These are phyloP conservation scores for Drosophila phalerata DNA, from an alignment of 2,888 invertebrate species.

Conservation along the genomic window DNA sequence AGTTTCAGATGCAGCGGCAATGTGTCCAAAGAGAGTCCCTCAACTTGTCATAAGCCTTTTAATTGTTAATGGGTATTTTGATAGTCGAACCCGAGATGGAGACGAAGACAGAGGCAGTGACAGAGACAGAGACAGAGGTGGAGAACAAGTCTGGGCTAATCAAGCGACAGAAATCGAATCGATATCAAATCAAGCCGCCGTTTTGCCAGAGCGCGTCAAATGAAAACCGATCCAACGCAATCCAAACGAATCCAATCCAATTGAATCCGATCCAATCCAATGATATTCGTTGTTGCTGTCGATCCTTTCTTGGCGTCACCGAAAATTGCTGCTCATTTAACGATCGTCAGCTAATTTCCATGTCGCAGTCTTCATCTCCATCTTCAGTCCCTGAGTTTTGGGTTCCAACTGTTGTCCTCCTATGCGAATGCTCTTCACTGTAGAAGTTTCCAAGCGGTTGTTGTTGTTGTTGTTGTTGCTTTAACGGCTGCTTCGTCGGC, in stretches of 20 bases:
- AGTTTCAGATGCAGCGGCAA: constrained; percentile 42
- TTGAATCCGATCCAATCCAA: constrained; percentile 53
- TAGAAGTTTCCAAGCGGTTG: constrained; percentile 20
- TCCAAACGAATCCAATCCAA: constrained; percentile 27
- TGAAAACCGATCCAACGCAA: constrained; percentile 76
- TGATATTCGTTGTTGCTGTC: constrained; percentile 19
- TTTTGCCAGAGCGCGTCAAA: constrained; percentile 69
- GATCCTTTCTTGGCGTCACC: constrained; percentile 72
- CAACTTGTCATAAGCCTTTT: constrained; percentile 76
- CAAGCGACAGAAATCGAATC: constrained; percentile 49
- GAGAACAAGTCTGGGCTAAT: constrained; percentile 34
- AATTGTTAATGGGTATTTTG: constrained; percentile 78
- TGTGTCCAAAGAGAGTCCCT: constrained; percentile 29
- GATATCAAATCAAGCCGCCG: constrained; percentile 63
- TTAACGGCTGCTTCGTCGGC: constrained; percentile 72
- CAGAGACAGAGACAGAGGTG: background rate
- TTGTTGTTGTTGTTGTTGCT: constrained; percentile 39
- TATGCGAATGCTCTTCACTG: constrained; percentile 15
- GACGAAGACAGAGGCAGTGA: background rate
- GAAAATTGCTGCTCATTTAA: constrained; percentile 72
- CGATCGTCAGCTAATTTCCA: constrained; percentile 80
- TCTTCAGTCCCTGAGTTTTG: constrained; percentile 31
- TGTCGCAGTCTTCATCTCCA: constrained; percentile 28
- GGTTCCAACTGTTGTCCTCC: constrained; percentile 48
- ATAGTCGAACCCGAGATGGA: constrained; percentile 36